These are phyloP conservation scores for Stylophora pistillata DNA, from an alignment of 64 coral and sea anemone species.

Conservation along the genomic window DNA sequence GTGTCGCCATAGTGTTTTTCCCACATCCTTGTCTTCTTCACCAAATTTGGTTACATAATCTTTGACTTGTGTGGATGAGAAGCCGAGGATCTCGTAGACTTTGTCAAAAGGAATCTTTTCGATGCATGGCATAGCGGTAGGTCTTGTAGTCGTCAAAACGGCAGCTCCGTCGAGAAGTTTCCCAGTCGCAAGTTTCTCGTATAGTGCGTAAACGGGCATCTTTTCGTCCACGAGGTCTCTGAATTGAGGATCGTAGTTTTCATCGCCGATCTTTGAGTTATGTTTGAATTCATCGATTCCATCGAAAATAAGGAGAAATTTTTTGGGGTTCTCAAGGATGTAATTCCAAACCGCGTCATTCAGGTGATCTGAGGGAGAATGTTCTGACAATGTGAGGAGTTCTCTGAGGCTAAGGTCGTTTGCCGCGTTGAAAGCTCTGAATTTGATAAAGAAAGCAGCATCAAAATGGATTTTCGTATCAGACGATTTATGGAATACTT, in stretches of 20 bases:
- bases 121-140: conserved; percentile 37
- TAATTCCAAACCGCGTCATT: conserved; percentile 42
- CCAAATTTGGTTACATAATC: conserved; percentile 54
- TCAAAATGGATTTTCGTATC: conserved; percentile 2
- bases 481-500: not conserved
- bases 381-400: not conserved
- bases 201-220: conserved; percentile 23
- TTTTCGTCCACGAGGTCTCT: not conserved
- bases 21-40: not conserved
- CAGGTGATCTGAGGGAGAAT: conserved; percentile 3
- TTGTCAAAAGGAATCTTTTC: conserved; percentile 13
- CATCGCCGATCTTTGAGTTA: not conserved
- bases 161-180: conserved; percentile 42
- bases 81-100: conserved; percentile 68
- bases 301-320: conserved; percentile 53
- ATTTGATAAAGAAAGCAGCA: conserved; percentile 40
- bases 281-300: conserved; percentile 58
- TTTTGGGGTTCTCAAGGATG: conserved; percentile 24
- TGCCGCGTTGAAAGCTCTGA: conserved; percentile 11
- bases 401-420: conserved; percentile 23
- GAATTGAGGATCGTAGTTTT: too few relatives aligned
- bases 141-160: conserved; percentile 47
- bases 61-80: conserved; percentile 51
- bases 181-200: not conserved
- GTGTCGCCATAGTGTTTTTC: not conserved